Base-by-base conservation (phyloP, 2,113 vertebrate species). In the Sylvietta virens region DNA sequence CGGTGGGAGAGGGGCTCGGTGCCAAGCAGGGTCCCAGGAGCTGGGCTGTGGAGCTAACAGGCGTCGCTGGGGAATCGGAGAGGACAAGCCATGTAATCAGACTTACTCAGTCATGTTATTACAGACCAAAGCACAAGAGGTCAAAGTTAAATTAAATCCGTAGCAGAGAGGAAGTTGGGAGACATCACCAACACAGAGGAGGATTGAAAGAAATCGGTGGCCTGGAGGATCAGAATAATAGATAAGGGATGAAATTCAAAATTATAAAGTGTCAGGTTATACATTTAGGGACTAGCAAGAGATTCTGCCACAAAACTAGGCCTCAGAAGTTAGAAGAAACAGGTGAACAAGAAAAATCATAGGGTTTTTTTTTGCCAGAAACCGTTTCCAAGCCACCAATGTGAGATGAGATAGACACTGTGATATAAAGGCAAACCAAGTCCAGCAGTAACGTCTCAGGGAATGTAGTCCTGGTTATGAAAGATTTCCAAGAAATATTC, bases 81-180 rank as follows among this genome's bases (percentile, higher is more conserved):
- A 64, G 81, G 89, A 94, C 94, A 9, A 1, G 80, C 73, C 17
- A 3, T 71, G 72, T 51, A 91, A 96, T 95, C 95, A 91, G 93
- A 74, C 70, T 91, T 95, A 87, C 18, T 96, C 94, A 95, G 91
- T 91, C 93, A 94, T 84, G 87, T 85, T 81, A 96, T 95, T 96
- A 96, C 66, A 92, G 91, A 94, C 83, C 86, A 89, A 64, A 50
- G 83, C 86, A 94, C 89, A 87, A 95, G 87, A 97, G 96, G 88
- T 94, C 95, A 96, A 86, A 89, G 94, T 95, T 96, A 97, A 96
- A 97, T 97, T 97, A 97, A 97, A 94, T 94, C 70, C 0, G 5
- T 53, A 53, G 57, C 66, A 91, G 44, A 76, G 37, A 76, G 73
- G 57, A 94, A 57, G 81, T 57, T 81, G 69, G 48, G 89, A 95